Evolutionary conservation across 1,140 invertebrate species (phyloP).

Genomic region (Drosophila carrolli): DNA sequence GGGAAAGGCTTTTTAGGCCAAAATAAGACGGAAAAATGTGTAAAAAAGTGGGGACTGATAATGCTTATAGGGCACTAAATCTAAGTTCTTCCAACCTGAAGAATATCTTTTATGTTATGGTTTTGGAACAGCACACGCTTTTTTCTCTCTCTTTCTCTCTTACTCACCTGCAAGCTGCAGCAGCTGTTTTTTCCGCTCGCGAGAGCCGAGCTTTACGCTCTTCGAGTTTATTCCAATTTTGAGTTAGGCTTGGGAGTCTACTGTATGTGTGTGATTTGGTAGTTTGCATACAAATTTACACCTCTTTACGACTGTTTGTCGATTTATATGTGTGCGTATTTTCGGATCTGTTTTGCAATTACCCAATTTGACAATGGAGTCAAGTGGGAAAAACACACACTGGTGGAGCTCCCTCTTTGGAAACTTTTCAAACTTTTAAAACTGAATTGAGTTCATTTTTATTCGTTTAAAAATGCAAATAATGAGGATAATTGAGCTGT

Average conservation of each 20-base stretch:
- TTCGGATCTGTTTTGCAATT: slow-evolving; percentile 60
- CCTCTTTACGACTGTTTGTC: slow-evolving; percentile 64
- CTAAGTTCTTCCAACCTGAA: neutral
- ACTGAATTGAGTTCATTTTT: slow-evolving; percentile 19
- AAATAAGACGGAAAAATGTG: no score
- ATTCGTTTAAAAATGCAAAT: slow-evolving; percentile 49
- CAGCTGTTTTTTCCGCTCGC: slow-evolving; percentile 34
- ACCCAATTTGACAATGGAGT: slow-evolving; percentile 64
- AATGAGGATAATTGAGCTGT: slow-evolving; percentile 27
- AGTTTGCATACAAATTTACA: slow-evolving; percentile 80
- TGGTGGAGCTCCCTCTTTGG: neutral
- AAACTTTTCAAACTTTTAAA: slow-evolving; percentile 29
- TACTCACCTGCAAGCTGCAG: slow-evolving; percentile 13
- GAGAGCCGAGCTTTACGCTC: slow-evolving; percentile 16
- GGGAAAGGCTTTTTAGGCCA: no score
- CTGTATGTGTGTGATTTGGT: slow-evolving; percentile 13
- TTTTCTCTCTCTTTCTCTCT: slow-evolving; percentile 1
- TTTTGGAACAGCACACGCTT: slow-evolving; percentile 12
- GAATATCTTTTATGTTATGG: slow-evolving; percentile 8
- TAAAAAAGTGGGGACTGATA: neutral
- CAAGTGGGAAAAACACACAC: slow-evolving; percentile 31
- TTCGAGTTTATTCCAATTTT: slow-evolving; percentile 13
- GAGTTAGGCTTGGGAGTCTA: slow-evolving; percentile 11
- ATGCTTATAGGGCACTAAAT: slow-evolving; percentile 3
- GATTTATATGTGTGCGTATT: slow-evolving; percentile 46